These are phyloP conservation scores for Acromyrmex charruanus DNA, from an alignment of 1,140 invertebrate species.

Conservation along the genomic window DNA sequence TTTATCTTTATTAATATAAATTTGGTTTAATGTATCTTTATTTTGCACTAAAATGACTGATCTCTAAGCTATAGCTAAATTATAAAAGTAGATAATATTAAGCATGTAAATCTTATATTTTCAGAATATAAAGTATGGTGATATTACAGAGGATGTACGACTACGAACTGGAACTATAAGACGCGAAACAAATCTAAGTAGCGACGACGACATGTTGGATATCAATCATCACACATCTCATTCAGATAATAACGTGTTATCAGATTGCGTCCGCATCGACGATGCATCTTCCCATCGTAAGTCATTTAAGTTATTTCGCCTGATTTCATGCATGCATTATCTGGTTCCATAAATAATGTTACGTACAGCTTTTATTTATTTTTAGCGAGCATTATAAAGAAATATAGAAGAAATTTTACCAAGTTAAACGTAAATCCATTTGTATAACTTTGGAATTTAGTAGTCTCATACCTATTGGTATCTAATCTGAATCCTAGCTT, in stretches of 20 bases:
- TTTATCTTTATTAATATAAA: slow-evolving; percentile 47
- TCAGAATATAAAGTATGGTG: slow-evolving; percentile 63
- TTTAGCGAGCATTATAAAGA: slow-evolving; percentile 24
- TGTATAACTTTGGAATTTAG: slow-evolving; percentile 22
- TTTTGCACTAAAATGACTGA: neutral
- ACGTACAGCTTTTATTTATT: slow-evolving; percentile 12
- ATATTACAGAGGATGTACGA: slow-evolving; percentile 80
- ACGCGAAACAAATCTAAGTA: slow-evolving; percentile 81
- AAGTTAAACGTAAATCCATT: neutral
- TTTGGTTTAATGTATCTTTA: slow-evolving; percentile 45
- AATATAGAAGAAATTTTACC: neutral
- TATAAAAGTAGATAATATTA: neutral
- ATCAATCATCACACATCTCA: slow-evolving; percentile 82
- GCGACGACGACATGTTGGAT: slow-evolving; percentile 85
- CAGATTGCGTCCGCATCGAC: slow-evolving; percentile 83
- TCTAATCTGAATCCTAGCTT: too few relatives aligned
- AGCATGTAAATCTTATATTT: slow-evolving; percentile 31
- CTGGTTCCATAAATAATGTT: neutral
- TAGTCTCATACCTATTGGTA: neutral
- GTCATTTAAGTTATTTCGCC: slow-evolving; percentile 1
- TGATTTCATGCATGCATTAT: too few relatives aligned
- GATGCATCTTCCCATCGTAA: slow-evolving; percentile 85
- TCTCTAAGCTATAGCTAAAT: neutral
- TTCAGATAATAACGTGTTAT: slow-evolving; percentile 81
- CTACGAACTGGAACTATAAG: slow-evolving; percentile 77